Percentiles rank a stretch among this genome's conserved stretches.
phyloP scores from a whole-genome alignment of 2,888 invertebrate genomes.

The Graphium colonna region DNA sequence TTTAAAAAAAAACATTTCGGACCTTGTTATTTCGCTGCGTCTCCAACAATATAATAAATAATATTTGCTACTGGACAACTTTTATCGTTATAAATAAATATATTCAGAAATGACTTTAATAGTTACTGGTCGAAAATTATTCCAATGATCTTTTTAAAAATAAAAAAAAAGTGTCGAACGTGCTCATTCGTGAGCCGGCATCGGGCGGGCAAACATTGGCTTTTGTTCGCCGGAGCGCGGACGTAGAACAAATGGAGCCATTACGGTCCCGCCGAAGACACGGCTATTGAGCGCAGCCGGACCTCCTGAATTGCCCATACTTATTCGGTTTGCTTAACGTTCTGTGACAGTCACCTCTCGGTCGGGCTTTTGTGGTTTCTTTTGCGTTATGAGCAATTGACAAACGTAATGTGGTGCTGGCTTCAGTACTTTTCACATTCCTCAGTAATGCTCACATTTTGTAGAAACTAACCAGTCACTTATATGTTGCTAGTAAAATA shows the following conservation, averaged over 20 bases:
- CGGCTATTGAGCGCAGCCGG: not conserved
- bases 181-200: not conserved
- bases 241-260: not conserved
- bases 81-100: not conserved
- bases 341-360: not conserved
- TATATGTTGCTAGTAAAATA: no score
- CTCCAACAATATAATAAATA: not conserved
- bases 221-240: not conserved
- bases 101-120: not conserved
- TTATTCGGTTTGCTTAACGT: not conserved
- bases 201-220: not conserved
- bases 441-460: no score
- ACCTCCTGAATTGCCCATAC: not conserved
- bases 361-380: not conserved
- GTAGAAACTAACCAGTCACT: no score
- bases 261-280: not conserved
- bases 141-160: not conserved
- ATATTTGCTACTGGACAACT: no score
- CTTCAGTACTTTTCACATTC: no score
- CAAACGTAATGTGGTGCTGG: no score
- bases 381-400: not conserved
- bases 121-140: not conserved
- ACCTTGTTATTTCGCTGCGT: no score
- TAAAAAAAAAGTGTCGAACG: not conserved
- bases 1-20: no score